Evolutionary conservation across 1,140 invertebrate species (phyloP).

Genomic region (Drosophila quadrilineata): DNA sequence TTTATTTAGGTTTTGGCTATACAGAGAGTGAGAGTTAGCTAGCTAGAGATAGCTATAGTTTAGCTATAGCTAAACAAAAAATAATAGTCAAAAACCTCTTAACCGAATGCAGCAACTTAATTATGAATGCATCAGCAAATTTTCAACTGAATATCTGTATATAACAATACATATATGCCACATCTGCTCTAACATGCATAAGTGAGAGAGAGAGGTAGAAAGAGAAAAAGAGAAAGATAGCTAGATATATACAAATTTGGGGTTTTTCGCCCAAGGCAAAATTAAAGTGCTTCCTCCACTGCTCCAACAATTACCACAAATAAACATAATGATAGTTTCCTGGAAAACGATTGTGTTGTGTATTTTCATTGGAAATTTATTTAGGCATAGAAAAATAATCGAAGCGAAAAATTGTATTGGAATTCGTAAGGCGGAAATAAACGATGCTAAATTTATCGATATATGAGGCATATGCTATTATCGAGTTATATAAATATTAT

Average conservation of each 20-base stretch:
- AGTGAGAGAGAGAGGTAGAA: no score
- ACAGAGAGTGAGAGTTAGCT: no score
- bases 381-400: neutral
- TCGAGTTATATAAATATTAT: no score
- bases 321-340: slow-evolving; percentile 14
- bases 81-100: slow-evolving; percentile 43
- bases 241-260: no score
- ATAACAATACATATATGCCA: no score
- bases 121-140: slow-evolving; percentile 29
- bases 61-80: slow-evolving; percentile 26
- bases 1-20: slow-evolving; percentile 32
- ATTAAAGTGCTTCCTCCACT: neutral
- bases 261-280: neutral
- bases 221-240: no score
- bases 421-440: neutral
- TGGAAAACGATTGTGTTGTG: no score
- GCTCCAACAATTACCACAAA: slow-evolving; percentile 8
- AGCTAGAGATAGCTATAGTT: neutral
- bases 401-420: neutral
- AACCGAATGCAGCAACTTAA: slow-evolving; percentile 47
- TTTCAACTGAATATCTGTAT: slow-evolving; percentile 16
- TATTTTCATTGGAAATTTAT: no score
- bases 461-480: no score
- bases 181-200: no score
- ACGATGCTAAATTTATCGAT: neutral